Conservation (phyloP, 1,140 invertebrate genomes). For the Eriosoma lanigerum region DNA sequence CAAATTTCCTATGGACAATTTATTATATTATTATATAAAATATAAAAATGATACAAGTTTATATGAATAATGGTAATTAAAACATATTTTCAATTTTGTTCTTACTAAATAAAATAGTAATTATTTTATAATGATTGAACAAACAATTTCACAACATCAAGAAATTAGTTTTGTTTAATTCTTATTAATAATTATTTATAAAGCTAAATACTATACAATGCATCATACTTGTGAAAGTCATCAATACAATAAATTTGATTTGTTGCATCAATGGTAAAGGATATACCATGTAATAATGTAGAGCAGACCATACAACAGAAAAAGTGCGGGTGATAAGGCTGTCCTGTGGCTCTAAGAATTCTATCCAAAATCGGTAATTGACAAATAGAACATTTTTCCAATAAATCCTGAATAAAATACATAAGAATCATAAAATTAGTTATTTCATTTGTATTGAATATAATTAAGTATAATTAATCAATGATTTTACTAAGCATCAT, state of each 20-base stretch:
- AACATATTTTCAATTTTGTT: too few species aligned
- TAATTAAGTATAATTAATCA: too few species aligned
- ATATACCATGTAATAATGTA: slow-evolving; percentile 94
- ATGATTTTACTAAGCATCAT: too few species aligned
- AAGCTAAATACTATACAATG: neutral
- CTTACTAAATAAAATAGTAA: too few species aligned
- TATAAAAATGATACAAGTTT: neutral
- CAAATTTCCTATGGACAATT: slow-evolving; percentile 79
- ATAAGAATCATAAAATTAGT: too few species aligned
- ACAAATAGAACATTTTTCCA: slow-evolving; percentile 97
- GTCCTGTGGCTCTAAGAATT: slow-evolving; percentile 93
- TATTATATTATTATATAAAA: slow-evolving; percentile 54
- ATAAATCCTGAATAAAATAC: slow-evolving; percentile 69
- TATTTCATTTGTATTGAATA: too few species aligned
- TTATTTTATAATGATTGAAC: too few species aligned
- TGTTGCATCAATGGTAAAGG: slow-evolving; percentile 96
- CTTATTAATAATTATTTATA: too few species aligned
- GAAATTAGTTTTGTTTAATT: too few species aligned
- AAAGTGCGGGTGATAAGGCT: slow-evolving; percentile 96
- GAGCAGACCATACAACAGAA: slow-evolving; percentile 95
- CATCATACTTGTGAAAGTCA: slow-evolving; percentile 90
- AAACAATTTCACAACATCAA: too few species aligned
- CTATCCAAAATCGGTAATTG: slow-evolving; percentile 89
- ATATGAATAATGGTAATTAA: too few species aligned
- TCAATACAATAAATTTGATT: slow-evolving; percentile 98